A percentile compares a stretch with the other conserved stretches of the same genome.
Evolutionary conservation across 2,888 invertebrate species (phyloP).

Genomic region (Synergus japonicus): DNA sequence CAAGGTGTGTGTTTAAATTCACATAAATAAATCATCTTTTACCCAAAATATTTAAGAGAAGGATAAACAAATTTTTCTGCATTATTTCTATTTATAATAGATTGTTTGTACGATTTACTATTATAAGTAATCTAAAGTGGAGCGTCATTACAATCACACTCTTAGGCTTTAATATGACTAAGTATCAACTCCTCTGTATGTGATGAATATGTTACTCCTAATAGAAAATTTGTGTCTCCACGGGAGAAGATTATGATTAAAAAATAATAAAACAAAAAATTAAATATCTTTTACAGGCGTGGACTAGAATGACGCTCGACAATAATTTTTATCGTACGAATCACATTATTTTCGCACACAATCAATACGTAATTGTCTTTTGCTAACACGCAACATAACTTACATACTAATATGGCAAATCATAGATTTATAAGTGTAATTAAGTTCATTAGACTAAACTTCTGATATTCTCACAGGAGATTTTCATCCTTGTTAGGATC

Average conservation of each 20-base stretch:
- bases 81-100: background rate
- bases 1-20: background rate
- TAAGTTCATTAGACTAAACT: background rate
- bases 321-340: constrained; percentile 1
- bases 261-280: background rate
- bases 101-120: constrained; percentile 15
- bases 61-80: background rate
- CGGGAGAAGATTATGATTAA: background rate
- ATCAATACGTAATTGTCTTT: background rate
- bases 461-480: background rate
- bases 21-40: background rate
- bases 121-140: background rate
- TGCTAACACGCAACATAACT: background rate
- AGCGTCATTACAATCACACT: constrained; percentile 1
- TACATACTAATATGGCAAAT: constrained; percentile 34
- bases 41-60: background rate
- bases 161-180: constrained; percentile 5
- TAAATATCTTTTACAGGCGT: background rate
- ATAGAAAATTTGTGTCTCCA: background rate
- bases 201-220: background rate
- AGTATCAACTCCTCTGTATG: background rate
- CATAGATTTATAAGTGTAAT: background rate
- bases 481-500: background rate
- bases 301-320: constrained; percentile 33
- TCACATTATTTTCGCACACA: constrained; percentile 1